A percentile compares a stretch with the other conserved stretches of the same genome.
Evolutionary conservation across 2,797 vertebrate species (phyloP).

Genomic region (Ficedula albicollis): DNA sequence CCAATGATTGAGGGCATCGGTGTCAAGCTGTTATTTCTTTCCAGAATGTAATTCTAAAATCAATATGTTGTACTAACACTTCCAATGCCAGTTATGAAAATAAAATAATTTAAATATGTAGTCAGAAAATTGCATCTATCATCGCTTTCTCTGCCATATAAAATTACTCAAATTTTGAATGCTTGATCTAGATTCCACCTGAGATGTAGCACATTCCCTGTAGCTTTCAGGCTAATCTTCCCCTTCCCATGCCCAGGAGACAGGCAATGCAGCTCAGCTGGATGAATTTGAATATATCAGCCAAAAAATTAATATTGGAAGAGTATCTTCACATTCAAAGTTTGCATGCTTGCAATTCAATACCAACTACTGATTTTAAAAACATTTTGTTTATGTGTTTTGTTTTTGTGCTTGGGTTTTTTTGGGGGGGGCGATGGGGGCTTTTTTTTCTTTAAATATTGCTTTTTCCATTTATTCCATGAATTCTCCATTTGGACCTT

Average conservation of each 20-base stretch:
- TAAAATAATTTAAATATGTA: not conserved
- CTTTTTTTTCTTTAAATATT: accelerated
- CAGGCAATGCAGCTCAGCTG: not conserved
- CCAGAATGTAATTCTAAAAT: not conserved
- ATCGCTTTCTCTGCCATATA: not conserved
- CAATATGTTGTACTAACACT: not conserved
- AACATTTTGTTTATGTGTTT: not conserved
- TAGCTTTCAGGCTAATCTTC: not conserved
- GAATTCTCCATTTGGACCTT: not conserved
- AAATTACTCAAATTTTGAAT: not conserved
- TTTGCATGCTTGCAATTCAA: not conserved
- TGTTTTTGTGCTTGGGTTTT: accelerated
- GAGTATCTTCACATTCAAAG: not conserved
- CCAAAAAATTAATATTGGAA: not conserved
- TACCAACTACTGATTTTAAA: not conserved
- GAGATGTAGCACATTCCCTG: not conserved
- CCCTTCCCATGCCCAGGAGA: not conserved
- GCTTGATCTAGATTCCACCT: not conserved
- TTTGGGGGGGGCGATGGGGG: accelerated
- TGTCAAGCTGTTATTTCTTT: not conserved
- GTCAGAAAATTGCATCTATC: not conserved
- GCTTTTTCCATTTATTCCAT: not conserved
- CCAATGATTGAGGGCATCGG: not conserved
- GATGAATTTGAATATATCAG: not conserved
- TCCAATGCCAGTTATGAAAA: not conserved